Conservation (phyloP, 2,888 invertebrate genomes). For the Oxytorus armatus region DNA sequence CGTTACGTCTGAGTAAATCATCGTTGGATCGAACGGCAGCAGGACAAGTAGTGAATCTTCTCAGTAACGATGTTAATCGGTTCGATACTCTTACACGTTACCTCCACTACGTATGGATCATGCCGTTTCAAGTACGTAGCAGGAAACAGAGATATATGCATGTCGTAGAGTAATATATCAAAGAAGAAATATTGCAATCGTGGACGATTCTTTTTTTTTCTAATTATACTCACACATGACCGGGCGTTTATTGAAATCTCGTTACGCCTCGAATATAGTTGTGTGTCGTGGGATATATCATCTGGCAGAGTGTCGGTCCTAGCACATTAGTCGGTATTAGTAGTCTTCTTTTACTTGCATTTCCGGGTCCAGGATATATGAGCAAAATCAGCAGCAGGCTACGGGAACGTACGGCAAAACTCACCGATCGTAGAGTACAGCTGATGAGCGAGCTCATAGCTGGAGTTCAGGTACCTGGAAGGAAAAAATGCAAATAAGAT, state of each 20-base stretch:
- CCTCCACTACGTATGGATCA: slow-evolving; percentile 95
- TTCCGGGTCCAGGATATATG: slow-evolving; percentile 91
- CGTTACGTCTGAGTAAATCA: slow-evolving; percentile 89
- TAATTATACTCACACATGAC: not conserved
- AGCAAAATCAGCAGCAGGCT: slow-evolving; percentile 82
- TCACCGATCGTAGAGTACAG: slow-evolving; percentile 95
- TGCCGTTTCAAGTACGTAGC: slow-evolving; percentile 88
- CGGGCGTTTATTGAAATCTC: slow-evolving; percentile 48
- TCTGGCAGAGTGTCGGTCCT: slow-evolving; percentile 75
- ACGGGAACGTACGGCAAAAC: slow-evolving; percentile 91
- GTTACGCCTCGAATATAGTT: slow-evolving; percentile 69
- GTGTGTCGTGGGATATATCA: slow-evolving; percentile 70
- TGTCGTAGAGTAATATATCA: not conserved
- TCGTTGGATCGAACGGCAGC: slow-evolving; percentile 91
- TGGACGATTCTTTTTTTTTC: not conserved
- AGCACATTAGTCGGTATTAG: slow-evolving; percentile 92
- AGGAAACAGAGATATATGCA: slow-evolving; percentile 10
- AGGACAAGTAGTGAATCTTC: slow-evolving; percentile 96
- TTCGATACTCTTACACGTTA: slow-evolving; percentile 94
- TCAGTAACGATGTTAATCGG: slow-evolving; percentile 97
- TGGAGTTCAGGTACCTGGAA: slow-evolving; percentile 92
- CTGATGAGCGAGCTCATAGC: slow-evolving; percentile 97
- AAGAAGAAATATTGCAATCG: not conserved
- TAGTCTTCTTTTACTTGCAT: slow-evolving; percentile 90
- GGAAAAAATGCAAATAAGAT: not conserved